phyloP scores from a whole-genome alignment of 1,140 invertebrate species.

The Spodoptera frugiperda region DNA sequence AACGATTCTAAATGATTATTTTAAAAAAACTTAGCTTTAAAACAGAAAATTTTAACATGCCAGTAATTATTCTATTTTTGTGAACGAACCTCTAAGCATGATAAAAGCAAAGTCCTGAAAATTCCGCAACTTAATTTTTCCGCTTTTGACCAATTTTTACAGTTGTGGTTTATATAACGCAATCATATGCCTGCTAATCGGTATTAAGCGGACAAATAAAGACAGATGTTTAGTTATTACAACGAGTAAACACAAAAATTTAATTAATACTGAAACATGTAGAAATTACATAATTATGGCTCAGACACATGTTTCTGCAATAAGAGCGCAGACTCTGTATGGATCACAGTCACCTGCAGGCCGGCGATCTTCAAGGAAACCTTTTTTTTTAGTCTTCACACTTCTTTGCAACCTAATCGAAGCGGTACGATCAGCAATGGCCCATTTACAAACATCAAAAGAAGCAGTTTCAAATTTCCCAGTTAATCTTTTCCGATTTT shows the following conservation, averaged over 20 bases:
- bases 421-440: constrained; percentile 92
- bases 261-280: background rate
- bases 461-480: constrained; percentile 94
- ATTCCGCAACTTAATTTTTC: too few species aligned
- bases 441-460: constrained; percentile 92
- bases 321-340: constrained; percentile 91
- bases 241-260: background rate
- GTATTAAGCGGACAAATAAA: too few species aligned
- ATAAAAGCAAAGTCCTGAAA: too few species aligned
- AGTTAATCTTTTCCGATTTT: constrained; percentile 94
- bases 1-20: background rate
- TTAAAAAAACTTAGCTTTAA: too few species aligned
- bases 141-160: too few species aligned
- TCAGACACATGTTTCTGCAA: constrained; percentile 85
- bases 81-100: too few species aligned
- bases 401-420: constrained; percentile 93
- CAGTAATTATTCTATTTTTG: too few species aligned
- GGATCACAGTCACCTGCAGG: constrained; percentile 98
- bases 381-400: constrained; percentile 93
- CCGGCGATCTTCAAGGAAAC: constrained; percentile 97
- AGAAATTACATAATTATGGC: background rate
- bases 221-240: background rate
- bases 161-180: too few species aligned
- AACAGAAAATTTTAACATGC: too few species aligned
- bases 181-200: too few species aligned